These are phyloP conservation scores for Schlechtendalia chinensis DNA, from an alignment of 1,140 invertebrate species.

Conservation along the genomic window DNA sequence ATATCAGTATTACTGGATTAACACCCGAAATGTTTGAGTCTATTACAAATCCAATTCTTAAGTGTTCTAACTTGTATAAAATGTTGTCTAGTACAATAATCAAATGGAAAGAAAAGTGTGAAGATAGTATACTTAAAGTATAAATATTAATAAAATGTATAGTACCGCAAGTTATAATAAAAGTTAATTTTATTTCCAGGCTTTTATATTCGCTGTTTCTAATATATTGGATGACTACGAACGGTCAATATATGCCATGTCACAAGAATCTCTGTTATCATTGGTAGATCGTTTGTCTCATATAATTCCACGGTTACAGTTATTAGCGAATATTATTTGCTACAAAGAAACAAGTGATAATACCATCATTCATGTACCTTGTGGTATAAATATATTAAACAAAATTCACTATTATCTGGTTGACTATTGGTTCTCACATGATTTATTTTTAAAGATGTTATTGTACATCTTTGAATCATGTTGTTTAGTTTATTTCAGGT, in stretches of 20 bases:
- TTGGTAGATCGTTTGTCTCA: background rate
- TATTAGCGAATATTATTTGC: constrained; percentile 32
- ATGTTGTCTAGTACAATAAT: background rate
- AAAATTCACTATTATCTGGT: constrained; percentile 18
- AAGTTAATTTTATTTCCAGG: constrained; percentile 18
- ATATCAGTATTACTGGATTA: constrained; percentile 16
- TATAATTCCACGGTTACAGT: background rate
- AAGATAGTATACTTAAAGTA: constrained; percentile 25
- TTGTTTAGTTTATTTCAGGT: constrained; percentile 32
- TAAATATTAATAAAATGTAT: background rate
- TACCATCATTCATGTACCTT: background rate
- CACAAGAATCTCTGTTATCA: constrained; percentile 22
- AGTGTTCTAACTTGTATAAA: constrained; percentile 42
- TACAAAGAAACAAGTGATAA: background rate
- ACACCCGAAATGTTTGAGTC: constrained; percentile 33
- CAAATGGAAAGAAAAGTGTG: constrained; percentile 2
- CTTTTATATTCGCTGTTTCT: constrained; percentile 18
- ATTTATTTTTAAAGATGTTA: constrained; percentile 26
- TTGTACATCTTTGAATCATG: constrained; percentile 42
- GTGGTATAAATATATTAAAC: constrained; percentile 18
- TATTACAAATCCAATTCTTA: background rate
- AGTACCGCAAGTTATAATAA: background rate
- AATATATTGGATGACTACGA: constrained; percentile 32
- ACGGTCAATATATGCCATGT: constrained; percentile 14
- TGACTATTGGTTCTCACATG: background rate